These are phyloP conservation scores for Bucco capensis DNA, from an alignment of 2,113 vertebrate species.

Conservation along the genomic window DNA sequence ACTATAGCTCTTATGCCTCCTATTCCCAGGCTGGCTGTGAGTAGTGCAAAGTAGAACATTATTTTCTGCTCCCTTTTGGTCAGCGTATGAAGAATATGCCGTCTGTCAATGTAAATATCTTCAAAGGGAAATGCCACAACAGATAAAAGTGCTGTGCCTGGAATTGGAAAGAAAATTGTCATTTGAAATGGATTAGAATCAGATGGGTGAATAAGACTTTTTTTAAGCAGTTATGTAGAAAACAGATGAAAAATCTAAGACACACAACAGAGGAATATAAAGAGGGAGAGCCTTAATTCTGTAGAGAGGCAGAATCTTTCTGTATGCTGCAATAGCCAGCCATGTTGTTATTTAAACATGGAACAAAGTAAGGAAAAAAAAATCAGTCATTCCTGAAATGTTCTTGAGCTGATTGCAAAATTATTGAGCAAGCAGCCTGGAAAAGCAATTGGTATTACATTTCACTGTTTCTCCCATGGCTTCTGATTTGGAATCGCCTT, in stretches of 20 bases:
- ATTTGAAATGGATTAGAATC: background rate
- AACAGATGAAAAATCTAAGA: background rate
- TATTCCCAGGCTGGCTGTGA: constrained; percentile 81
- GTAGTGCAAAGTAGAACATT: constrained; percentile 81
- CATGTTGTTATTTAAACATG: background rate
- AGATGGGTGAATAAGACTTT: background rate
- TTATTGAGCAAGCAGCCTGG: background rate
- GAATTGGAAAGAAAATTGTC: background rate
- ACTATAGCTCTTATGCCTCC: constrained; percentile 86
- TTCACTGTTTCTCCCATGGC: background rate
- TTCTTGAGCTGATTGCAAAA: background rate
- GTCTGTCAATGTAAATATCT: constrained; percentile 80
- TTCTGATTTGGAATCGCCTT: background rate
- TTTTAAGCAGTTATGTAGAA: background rate
- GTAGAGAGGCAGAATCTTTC: background rate
- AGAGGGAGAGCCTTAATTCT: background rate
- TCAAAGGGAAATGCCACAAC: constrained; percentile 89
- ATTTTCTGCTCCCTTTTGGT: constrained; percentile 76
- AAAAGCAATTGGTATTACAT: background rate
- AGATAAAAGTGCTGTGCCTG: constrained; percentile 86
- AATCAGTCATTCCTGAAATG: background rate
- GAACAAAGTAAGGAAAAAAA: background rate
- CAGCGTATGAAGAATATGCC: constrained; percentile 73
- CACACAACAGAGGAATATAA: rapidly evolving
- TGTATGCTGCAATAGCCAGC: background rate